These are phyloP conservation scores for Mionectes macconnelli DNA, from an alignment of 2,113 vertebrate genomes.

Conservation along the genomic window DNA sequence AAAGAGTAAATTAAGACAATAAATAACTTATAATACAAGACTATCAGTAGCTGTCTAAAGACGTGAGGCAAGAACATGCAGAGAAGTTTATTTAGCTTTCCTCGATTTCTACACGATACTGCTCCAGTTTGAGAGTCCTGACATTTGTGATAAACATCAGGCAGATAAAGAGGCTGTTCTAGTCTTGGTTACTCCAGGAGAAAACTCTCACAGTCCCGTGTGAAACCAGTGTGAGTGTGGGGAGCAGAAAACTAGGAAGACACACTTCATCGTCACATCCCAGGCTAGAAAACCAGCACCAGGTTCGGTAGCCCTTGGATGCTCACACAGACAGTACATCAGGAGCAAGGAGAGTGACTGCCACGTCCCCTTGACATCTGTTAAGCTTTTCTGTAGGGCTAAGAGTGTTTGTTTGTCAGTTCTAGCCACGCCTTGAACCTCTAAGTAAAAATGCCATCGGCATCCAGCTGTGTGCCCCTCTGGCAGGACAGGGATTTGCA, in stretches of 20 bases:
- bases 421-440: not conserved
- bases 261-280: not conserved
- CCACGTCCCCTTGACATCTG: not conserved
- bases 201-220: not conserved
- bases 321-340: not conserved
- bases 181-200: not conserved
- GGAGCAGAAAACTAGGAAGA: not conserved
- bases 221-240: not conserved
- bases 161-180: not conserved
- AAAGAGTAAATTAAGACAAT: conserved; percentile 21
- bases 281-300: fast-evolving
- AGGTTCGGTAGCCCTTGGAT: not conserved
- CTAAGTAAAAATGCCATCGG: not conserved
- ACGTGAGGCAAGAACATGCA: not conserved
- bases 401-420: fast-evolving
- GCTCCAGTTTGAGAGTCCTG: not conserved
- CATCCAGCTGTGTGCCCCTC: not conserved
- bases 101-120: not conserved
- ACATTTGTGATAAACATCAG: conserved; percentile 1
- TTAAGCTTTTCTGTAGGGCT: not conserved
- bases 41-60: conserved; percentile 31
- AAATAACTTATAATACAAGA: conserved; percentile 1
- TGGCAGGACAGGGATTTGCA: not conserved
- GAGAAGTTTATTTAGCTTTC: conserved; percentile 28
- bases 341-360: not conserved